Evolutionary conservation across 1,140 invertebrate species (phyloP), one percentile per base, ranked within the genome.

Genomic region (Diabrotica undecimpunctata): DNA sequence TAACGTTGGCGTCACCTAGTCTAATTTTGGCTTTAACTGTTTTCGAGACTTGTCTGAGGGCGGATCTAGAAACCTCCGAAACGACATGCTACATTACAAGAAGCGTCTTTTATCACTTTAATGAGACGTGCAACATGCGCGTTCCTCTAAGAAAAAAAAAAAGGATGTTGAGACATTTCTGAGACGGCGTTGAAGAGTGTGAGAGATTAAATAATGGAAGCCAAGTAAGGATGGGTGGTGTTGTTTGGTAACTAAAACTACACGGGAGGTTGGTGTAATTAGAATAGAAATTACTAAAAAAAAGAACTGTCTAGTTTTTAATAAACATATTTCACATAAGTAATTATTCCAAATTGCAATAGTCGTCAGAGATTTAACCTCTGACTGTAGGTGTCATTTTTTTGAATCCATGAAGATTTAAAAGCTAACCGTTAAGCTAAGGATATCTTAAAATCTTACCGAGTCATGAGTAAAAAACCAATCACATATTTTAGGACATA

Each of bases 31-130:
- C 35, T 25, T 57, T 57, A n/a, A 57, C 25, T 37, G 35, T 57
- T 37, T 37, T 37, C n/a, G 6, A 12, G 55, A 57, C 12, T 12
- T 10, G 37, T 37, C 5, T 12, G 55, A n/a, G 37, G 35, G 55
- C 35, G 55, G 55, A 57, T 37, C 13, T 55, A 57, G 55, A 12
- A 37, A 37, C 37, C 25, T 37, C 55, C 5, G 37, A 57, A 38
- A 57, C 35, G 55, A 57, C 55, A 37, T 57, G 37, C 25, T 57
- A 57, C 55, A 38, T 57, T 57, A 57, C 55, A 57, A 37, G 41
- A 46, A 57, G 55, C 55, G 37, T 57, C 55, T 57, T 57, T 57
- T 38, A 57, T 57, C 55, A 57, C 55, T 57, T 38, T 57, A 57
- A 41, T 57, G 55, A 57, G 55, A 57, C 55, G 55, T 57, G 55